Evolutionary conservation across 2,113 vertebrate species (phyloP).

Genomic region (Aegithalos caudatus): DNA sequence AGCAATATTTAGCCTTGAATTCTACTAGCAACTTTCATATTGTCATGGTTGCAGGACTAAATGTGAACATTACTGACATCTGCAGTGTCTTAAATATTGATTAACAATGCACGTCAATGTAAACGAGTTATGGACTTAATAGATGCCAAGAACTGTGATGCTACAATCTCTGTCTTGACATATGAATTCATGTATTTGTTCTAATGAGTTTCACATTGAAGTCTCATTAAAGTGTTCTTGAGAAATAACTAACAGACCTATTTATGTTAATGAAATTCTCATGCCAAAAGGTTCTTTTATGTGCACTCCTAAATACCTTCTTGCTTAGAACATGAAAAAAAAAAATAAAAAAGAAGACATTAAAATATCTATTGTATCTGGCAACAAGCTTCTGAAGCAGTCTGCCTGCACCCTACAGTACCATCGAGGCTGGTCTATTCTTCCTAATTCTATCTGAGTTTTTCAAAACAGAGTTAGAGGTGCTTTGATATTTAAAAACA

Average conservation of each 20-base stretch:
- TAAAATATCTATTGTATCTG: not conserved
- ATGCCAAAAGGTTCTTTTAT: conserved; percentile 44
- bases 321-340: conserved; percentile 21
- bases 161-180: conserved; percentile 68
- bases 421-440: not conserved
- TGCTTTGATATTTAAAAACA: not conserved
- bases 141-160: conserved; percentile 65
- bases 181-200: conserved; percentile 69
- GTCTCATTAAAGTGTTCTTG: conserved; percentile 69
- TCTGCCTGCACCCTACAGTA: not conserved
- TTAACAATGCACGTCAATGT: conserved; percentile 72
- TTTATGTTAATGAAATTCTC: conserved; percentile 63
- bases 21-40: conserved; percentile 69
- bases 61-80: conserved; percentile 72
- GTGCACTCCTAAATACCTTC: conserved; percentile 4
- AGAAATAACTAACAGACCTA: conserved; percentile 66
- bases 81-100: conserved; percentile 70
- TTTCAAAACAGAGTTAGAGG: not conserved
- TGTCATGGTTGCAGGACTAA: conserved; percentile 58
- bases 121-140: conserved; percentile 75
- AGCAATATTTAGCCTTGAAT: conserved; percentile 57
- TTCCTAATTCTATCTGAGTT: not conserved
- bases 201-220: conserved; percentile 71
- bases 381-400: not conserved
- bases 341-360: not conserved